Base-by-base conservation (phyloP, 2,888 invertebrate species). In the Troglohyphantes excavatus region DNA sequence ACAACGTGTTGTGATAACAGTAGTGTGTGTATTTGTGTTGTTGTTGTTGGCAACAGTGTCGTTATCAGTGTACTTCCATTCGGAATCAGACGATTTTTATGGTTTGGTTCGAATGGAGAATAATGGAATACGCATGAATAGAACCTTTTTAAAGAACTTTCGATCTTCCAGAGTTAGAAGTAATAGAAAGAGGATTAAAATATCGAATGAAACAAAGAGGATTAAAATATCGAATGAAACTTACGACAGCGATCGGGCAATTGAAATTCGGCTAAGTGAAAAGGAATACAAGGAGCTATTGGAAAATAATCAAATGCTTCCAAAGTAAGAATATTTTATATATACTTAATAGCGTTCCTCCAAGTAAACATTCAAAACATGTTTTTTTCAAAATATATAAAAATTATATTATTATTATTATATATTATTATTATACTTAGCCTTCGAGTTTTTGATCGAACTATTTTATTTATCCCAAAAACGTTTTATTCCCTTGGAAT, bases 211-310 rank as follows among this genome's bases (percentile, higher is more conserved):
- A 29, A 63, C 68, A 17, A 68, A 63, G 21, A 43, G 17, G 26
- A 11, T 6, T 11, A 39, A 59, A 70, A 3, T 5, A n/a, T 26
- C 21, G 6, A 82, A 82, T 26, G 73, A 65, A 29, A 63, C 68
- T 2, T 39, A 26, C 17, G 88, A 88, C 29, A 88, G 88, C 29
- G 75, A 88, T 61, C 27, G 65, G 17, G 88, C 88, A 7, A 81
- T 46, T 19, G 88, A 88, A 68, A 17, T 88, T 17, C 53, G 53
- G 17, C 61, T 82, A 11, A 73, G 63, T 11, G 81, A 88, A 6
- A 82, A 67, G 17, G 86, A 86, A 39, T 70, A 68, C 21, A 68
- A 70, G 21, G 76, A 86, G 9, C 39, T 70, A 5, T 21, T 68
- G 17, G 21, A 61, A 19, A 86, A 70, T 17, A 65, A 76, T 2